Base-by-base conservation (phyloP, 2,113 vertebrate species). In the Equus przewalskii region DNA sequence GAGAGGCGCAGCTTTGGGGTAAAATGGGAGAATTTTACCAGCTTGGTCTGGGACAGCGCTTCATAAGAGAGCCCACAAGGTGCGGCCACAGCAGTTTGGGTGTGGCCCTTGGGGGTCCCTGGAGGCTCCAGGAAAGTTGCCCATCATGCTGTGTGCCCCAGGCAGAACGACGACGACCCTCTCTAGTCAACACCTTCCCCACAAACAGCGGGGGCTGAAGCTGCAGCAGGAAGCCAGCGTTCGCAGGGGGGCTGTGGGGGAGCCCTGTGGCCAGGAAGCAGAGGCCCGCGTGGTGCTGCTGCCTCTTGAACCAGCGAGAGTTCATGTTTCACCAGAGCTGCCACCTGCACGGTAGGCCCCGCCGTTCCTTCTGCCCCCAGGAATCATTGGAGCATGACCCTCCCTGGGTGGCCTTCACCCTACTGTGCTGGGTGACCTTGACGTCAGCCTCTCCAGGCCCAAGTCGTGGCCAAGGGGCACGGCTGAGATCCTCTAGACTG, bases 311-410 rank as follows among this genome's bases (percentile, higher is more conserved):
- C 76, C 1, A 30, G 62, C 6, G 0, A 5, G 4, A 46, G 97
- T 92, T 94, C 88, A 87, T 94, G 46, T 93, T 94, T 96, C 70
- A 93, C 91, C 58, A 6, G 10, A 16, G 51, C 33, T 1, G 5
- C 92, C 7, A 0, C 44, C 89, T 46, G 41, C 73, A 78, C 7
- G 2, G 54, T 51, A 85, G 73, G 30, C 36, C 79, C 85, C 12
- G 1, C 28, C 26, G 19, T 28, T 62, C 22, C 28, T 9, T 54
- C 76, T 33, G 65, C 56, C 76, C 24, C 46, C 51, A 10, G 21
- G 30, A 70, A 67, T 33, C 91, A 81, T 11, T 56, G 49, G 62
- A 84, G 89, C 46, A 1, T 72, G 91, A 58, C 88, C 24, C 10
- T 44, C 33, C 46, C 46, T 10, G 13, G 11, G 58, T n/a, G 2